phyloP scores from a whole-genome alignment of 2,113 vertebrate species.

The Megaceryle torquata region DNA sequence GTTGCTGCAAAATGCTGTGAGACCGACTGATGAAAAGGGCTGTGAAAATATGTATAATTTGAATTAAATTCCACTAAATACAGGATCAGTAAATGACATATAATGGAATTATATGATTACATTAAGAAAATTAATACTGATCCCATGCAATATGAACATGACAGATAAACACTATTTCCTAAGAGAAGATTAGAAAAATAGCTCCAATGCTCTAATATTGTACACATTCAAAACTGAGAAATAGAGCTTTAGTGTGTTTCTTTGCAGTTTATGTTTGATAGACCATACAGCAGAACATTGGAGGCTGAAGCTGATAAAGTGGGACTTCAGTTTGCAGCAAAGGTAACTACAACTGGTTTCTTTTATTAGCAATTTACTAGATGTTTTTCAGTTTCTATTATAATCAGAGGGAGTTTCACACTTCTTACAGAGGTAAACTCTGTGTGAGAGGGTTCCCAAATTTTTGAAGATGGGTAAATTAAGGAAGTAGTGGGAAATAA shows the following conservation, averaged over 20 bases:
- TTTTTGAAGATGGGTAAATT: background rate
- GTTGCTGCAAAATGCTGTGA: background rate
- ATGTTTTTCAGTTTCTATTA: background rate
- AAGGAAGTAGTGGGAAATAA: background rate
- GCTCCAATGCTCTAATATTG: background rate
- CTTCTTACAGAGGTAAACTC: background rate
- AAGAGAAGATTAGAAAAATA: background rate
- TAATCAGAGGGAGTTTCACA: background rate
- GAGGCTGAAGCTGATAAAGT: conserved; percentile 93
- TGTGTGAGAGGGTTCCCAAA: background rate
- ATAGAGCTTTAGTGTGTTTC: background rate
- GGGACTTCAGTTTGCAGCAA: conserved; percentile 90
- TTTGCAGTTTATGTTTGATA: conserved; percentile 85
- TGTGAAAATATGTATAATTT: background rate
- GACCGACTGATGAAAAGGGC: background rate
- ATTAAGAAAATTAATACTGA: background rate
- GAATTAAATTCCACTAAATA: background rate
- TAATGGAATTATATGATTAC: background rate
- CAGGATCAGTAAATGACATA: background rate
- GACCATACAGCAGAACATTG: conserved; percentile 88
- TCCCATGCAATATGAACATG: background rate
- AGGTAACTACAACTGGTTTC: conserved; percentile 75
- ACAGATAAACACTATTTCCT: background rate
- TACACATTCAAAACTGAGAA: background rate
- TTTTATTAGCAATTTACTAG: background rate